Percentiles rank a stretch among this genome's conserved stretches.
Evolutionary conservation across 2,888 invertebrate species (phyloP).

Genomic region (Xylota sylvarum): DNA sequence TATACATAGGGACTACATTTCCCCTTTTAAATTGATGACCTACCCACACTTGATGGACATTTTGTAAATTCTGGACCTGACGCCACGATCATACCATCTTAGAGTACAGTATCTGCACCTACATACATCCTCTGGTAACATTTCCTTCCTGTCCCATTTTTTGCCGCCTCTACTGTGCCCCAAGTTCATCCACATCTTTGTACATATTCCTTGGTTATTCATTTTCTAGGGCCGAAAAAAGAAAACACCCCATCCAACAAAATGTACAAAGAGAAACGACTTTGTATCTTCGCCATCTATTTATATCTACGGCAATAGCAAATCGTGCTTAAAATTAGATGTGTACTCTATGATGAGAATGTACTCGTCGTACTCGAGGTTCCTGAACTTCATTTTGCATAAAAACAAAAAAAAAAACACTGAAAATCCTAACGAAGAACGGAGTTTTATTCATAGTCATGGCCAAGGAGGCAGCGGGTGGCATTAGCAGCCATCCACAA

Average conservation of each 20-base stretch:
- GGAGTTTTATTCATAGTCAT: constrained; percentile 15
- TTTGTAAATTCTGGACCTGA: too few relatives aligned
- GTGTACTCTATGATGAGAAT: constrained; percentile 44
- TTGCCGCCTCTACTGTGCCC: constrained; percentile 33
- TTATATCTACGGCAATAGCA: constrained; percentile 62
- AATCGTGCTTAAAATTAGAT: constrained; percentile 75
- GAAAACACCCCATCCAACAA: background rate
- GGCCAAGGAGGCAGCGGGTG: constrained; percentile 4
- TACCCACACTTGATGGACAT: too few relatives aligned
- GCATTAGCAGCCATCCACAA: constrained; percentile 44
- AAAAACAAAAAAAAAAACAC: constrained; percentile 28
- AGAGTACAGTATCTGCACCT: too few relatives aligned
- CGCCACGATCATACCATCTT: too few relatives aligned
- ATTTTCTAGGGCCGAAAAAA: constrained; percentile 1
- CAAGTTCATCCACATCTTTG: constrained; percentile 19
- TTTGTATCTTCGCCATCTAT: constrained; percentile 59
- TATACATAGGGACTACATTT: too few relatives aligned
- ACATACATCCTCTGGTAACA: too few relatives aligned
- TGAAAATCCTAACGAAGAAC: background rate
- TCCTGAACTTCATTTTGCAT: constrained; percentile 62
- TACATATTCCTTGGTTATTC: background rate
- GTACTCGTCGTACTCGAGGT: constrained; percentile 54
- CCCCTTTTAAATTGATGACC: too few relatives aligned
- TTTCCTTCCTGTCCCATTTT: background rate
- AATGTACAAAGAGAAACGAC: constrained; percentile 10